phyloP scores from a whole-genome alignment of 2,797 vertebrate species.

The Nothura maculosa region DNA sequence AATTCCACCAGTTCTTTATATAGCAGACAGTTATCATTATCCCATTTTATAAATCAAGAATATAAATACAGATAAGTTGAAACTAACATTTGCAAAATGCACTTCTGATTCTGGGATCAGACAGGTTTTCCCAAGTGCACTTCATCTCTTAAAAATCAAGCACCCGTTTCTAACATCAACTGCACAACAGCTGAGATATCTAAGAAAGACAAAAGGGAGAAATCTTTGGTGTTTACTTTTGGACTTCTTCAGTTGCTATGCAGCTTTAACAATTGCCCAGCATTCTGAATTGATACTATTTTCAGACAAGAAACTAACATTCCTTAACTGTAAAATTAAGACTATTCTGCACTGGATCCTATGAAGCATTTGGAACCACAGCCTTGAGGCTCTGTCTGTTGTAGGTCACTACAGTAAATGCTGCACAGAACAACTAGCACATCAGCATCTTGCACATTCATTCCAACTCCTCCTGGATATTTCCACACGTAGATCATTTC shows the following conservation, averaged over 20 bases:
- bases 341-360: neutral
- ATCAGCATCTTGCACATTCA: accelerated
- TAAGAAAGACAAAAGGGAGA: neutral
- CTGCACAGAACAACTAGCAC: neutral
- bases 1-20: accelerated
- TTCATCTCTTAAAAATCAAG: neutral
- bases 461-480: no score
- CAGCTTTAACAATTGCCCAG: neutral
- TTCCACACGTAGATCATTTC: no score
- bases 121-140: neutral
- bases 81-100: neutral
- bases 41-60: neutral
- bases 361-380: neutral
- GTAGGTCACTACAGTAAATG: neutral
- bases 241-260: neutral
- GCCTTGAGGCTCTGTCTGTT: neutral
- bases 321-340: neutral
- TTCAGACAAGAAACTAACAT: neutral
- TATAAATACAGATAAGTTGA: neutral
- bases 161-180: neutral
- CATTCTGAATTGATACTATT: neutral
- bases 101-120: neutral
- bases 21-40: neutral
- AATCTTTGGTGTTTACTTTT: neutral
- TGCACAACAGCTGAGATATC: neutral